Percentiles rank a stretch among this genome's conserved stretches.
phyloP scores from a whole-genome alignment of 2,888 invertebrate genomes.

The Caenorhabditis angaria region DNA sequence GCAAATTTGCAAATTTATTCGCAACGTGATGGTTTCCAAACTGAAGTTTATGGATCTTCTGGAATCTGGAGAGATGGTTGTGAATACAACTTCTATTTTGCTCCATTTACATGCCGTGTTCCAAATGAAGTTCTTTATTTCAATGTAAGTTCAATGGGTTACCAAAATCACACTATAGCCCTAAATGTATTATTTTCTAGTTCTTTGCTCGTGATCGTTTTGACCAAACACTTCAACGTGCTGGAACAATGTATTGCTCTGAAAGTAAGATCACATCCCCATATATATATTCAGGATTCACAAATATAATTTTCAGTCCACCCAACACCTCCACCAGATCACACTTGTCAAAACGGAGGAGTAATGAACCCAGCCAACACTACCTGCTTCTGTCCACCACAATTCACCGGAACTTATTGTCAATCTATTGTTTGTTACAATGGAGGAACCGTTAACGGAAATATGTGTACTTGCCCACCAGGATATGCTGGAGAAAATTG shows the following conservation, averaged over 20 bases:
- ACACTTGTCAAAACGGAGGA: slow-evolving; percentile 62
- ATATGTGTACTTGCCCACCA: slow-evolving; percentile 53
- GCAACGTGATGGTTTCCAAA: slow-evolving; percentile 40
- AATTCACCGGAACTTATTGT: slow-evolving; percentile 57
- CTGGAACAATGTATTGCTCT: slow-evolving; percentile 61
- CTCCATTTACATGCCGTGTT: slow-evolving; percentile 54
- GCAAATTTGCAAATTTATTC: slow-evolving; percentile 55
- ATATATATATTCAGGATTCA: background rate
- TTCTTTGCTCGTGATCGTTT: slow-evolving; percentile 55
- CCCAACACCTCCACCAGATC: slow-evolving; percentile 53
- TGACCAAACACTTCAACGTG: slow-evolving; percentile 56
- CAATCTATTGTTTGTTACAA: slow-evolving; percentile 56
- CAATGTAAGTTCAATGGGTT: slow-evolving; percentile 41
- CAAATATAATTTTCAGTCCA: slow-evolving; percentile 21
- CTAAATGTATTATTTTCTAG: slow-evolving; percentile 16
- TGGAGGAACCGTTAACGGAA: slow-evolving; percentile 54
- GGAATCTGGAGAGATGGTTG: slow-evolving; percentile 60
- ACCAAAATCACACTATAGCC: background rate
- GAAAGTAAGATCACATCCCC: slow-evolving; percentile 16
- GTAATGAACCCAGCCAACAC: slow-evolving; percentile 51
- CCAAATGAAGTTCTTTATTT: slow-evolving; percentile 60
- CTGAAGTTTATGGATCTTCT: slow-evolving; percentile 56
- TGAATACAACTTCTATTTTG: slow-evolving; percentile 60
- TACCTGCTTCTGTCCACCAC: slow-evolving; percentile 61
- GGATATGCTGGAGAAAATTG: slow-evolving; percentile 57